Evolutionary conservation across 2,888 invertebrate species (phyloP), one percentile per base, ranked within the genome.

Genomic region (Diogma glabrata): DNA sequence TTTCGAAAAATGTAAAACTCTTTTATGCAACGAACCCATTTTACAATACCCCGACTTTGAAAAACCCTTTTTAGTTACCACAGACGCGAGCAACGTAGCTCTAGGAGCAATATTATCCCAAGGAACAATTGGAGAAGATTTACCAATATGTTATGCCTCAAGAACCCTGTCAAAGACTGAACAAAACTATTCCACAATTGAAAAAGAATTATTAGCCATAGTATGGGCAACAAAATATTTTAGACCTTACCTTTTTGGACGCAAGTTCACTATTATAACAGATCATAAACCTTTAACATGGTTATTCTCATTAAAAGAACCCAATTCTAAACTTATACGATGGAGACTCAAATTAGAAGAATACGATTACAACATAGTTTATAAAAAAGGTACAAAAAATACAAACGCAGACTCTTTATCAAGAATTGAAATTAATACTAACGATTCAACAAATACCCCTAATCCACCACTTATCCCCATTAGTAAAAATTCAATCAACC

Each of bases 201-300:
- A 66, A 51, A 64, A 63, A 43, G 64, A 66, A 55, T 47, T 64
- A 4, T 36, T 64, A 46, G 58, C 57, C n/a, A n/a, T n/a, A n/a
- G n/a, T n/a, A n/a, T n/a, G n/a, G n/a, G n/a, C n/a, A n/a, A n/a
- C n/a, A n/a, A 33, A 33, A 33, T 33, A 33, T 33, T 67, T 65
- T 30, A 50, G 63, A 22, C 64, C 63, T 2, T 65, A 65, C 24
- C 19, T 67, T 4, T 65, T 61, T 47, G 66, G 64, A 1, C 58
- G 57, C 23, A 59, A 51, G 46, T 57, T 56, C 38, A 38, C 56
- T 23, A 47, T 49, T 8, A 52, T 43, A n/a, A 69, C 66, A 1
- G 69, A 71, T 49, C 69, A 70, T 52, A 57, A 61, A 49, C 65
- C 65, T 2, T 50, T 69, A 3, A 58, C 56, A 4, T 69, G 65